These are phyloP conservation scores for Cyphomyrus discorhynchus DNA, from an alignment of 2,113 vertebrate species.

Conservation along the genomic window DNA sequence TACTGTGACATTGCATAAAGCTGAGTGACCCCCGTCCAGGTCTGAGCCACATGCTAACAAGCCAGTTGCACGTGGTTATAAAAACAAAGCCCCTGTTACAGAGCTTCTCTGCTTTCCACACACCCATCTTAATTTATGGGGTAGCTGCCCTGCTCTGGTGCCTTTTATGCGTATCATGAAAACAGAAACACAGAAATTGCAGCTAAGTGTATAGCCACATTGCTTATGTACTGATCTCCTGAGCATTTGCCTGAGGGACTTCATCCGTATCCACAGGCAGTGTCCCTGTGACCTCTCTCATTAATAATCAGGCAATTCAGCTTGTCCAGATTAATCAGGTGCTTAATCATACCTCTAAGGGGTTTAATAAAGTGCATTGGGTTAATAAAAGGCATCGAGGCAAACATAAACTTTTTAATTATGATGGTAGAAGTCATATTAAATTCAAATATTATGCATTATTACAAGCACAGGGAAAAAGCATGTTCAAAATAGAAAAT, in stretches of 20 bases:
- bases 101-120: not conserved
- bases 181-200: not conserved
- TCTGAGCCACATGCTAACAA: not conserved
- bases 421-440: not conserved
- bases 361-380: not conserved
- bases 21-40: not conserved
- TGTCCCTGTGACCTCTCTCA: not conserved
- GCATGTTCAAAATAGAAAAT: not conserved
- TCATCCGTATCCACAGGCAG: not conserved
- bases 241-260: not conserved
- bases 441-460: not conserved
- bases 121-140: not conserved
- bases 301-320: constrained; percentile 2
- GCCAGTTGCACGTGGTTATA: not conserved
- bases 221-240: not conserved
- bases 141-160: not conserved
- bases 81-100: not conserved
- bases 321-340: not conserved
- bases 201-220: not conserved
- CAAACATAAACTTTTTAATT: not conserved
- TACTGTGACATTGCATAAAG: not conserved
- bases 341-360: not conserved
- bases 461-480: not conserved
- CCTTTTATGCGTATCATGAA: not conserved
- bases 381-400: not conserved